phyloP scores from a whole-genome alignment of 1,140 invertebrate species.

The Schlechtendalia chinensis region DNA sequence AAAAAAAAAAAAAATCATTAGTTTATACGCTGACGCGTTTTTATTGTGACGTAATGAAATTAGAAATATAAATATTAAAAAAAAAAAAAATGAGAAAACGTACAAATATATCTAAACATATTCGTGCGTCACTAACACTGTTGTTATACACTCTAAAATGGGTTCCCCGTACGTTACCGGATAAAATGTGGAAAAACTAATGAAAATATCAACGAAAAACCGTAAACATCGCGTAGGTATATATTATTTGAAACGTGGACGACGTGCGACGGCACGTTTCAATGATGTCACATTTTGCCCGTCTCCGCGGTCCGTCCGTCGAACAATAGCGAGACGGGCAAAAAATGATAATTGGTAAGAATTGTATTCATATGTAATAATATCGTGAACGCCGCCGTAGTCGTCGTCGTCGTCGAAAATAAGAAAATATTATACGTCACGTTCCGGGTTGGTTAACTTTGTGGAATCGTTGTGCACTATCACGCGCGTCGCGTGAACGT shows the following conservation, averaged over 20 bases:
- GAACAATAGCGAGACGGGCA: slow-evolving; percentile 42
- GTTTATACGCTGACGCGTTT: neutral
- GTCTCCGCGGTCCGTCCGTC: slow-evolving; percentile 7
- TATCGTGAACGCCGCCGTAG: neutral
- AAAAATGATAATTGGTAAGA: slow-evolving; percentile 34
- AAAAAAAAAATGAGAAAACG: neutral
- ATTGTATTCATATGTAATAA: slow-evolving; percentile 37
- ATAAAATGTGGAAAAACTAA: neutral
- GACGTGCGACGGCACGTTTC: neutral
- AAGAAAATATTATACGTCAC: slow-evolving; percentile 22
- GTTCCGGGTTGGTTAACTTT: slow-evolving; percentile 43
- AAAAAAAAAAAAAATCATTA: too few species aligned
- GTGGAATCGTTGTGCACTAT: slow-evolving; percentile 27
- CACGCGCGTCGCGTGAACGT: slow-evolving; percentile 9
- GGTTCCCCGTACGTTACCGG: neutral
- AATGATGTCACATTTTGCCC: slow-evolving; percentile 29
- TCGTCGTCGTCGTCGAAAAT: neutral
- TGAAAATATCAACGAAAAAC: neutral
- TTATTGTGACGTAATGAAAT: neutral
- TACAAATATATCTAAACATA: neutral
- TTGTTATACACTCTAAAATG: too few species aligned
- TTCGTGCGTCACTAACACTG: too few species aligned
- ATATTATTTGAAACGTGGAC: neutral
- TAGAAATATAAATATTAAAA: neutral
- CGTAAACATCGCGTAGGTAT: neutral